A percentile compares a stretch with the other conserved stretches of the same genome.
These are phyloP conservation scores for Gambusia yucatana DNA, from an alignment of 2,797 vertebrate species.

Conservation along the genomic window DNA sequence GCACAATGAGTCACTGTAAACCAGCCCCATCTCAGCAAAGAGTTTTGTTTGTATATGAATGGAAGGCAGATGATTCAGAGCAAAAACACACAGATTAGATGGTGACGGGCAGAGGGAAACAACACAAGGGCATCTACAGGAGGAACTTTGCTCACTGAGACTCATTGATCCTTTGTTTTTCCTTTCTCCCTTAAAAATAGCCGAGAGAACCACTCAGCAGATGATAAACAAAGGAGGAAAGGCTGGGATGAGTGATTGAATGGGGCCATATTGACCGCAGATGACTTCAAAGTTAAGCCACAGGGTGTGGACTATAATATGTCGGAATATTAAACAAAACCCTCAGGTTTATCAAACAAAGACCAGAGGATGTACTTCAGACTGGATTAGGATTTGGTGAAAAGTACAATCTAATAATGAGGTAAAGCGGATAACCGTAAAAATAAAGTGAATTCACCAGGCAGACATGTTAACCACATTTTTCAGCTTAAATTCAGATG, in stretches of 20 bases:
- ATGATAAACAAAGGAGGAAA: slow-evolving; percentile 36
- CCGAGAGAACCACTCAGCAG: slow-evolving; percentile 13
- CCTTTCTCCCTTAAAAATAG: slow-evolving; percentile 44
- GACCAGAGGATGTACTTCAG: neutral
- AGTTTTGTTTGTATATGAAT: slow-evolving; percentile 71
- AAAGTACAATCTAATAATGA: neutral
- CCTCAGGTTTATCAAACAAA: slow-evolving; percentile 29
- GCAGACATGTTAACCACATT: neutral
- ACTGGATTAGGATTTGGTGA: neutral
- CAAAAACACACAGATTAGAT: slow-evolving; percentile 64
- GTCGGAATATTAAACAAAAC: slow-evolving; percentile 22
- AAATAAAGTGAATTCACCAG: neutral
- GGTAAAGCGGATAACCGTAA: neutral
- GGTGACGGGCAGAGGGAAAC: slow-evolving; percentile 43
- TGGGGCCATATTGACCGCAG: neutral
- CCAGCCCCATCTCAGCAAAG: slow-evolving; percentile 59
- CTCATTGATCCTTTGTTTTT: slow-evolving; percentile 41
- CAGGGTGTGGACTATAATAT: slow-evolving; percentile 48
- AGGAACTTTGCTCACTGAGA: slow-evolving; percentile 15
- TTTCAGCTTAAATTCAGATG: neutral
- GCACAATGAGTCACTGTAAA: slow-evolving; percentile 69
- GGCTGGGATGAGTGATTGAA: slow-evolving; percentile 9
- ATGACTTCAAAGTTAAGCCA: slow-evolving; percentile 36
- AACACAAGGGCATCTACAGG: slow-evolving; percentile 42
- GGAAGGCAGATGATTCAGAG: slow-evolving; percentile 69